Evolutionary conservation across 2,797 vertebrate genomes (phyloP).

Genomic region (Alcedo atthis): DNA sequence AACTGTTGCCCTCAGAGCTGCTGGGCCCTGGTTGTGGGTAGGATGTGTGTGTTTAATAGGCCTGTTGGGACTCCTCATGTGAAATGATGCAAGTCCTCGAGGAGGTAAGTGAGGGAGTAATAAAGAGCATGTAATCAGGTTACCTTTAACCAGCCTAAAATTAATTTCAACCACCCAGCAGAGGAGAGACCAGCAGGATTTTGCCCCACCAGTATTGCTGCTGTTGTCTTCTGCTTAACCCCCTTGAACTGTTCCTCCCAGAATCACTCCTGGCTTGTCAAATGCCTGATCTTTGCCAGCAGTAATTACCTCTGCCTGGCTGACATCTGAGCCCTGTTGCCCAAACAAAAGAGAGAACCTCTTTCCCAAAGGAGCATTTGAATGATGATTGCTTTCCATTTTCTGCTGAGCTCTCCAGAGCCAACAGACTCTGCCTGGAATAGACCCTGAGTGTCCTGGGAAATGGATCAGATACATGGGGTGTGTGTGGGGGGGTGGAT

Average conservation of each 20-base stretch:
- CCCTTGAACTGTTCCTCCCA: background rate
- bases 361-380: slow-evolving; percentile 8
- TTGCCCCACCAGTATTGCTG: background rate
- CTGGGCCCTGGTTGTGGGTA: background rate
- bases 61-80: slow-evolving; percentile 5
- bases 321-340: background rate
- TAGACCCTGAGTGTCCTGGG: background rate
- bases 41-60: background rate
- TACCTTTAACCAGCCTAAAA: slow-evolving; percentile 15
- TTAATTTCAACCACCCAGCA: background rate
- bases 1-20: background rate
- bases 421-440: background rate
- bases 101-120: background rate
- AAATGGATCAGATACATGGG: background rate
- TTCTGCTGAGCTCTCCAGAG: background rate
- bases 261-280: background rate
- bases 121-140: slow-evolving; percentile 10
- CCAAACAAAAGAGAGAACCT: background rate
- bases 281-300: background rate
- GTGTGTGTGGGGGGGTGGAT: background rate
- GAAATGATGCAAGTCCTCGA: background rate
- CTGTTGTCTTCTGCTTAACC: background rate
- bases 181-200: background rate
- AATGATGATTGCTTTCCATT: background rate
- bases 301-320: background rate